Evolutionary conservation across 2,888 invertebrate genomes (phyloP), one percentile per base, ranked within the genome.

Genomic region (Apamea sordens): DNA sequence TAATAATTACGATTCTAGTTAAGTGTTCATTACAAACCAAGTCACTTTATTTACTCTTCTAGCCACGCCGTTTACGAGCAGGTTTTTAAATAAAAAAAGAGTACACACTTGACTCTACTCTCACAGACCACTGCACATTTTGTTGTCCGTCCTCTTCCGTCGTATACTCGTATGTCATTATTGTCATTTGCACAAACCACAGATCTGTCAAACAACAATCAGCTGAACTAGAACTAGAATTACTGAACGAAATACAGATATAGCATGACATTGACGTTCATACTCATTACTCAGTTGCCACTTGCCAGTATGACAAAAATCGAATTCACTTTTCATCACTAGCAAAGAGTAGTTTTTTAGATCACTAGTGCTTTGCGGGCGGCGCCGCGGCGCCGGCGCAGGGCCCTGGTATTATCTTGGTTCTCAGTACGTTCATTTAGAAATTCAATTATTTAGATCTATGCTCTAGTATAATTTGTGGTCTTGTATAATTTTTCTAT

Each of bases 11-110:
- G n/a, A 73, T 65, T 73, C 41, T n/a, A 80, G n/a, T 21, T 59
- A 59, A 8, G 15, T 80, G 13, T 28, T 56, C 5, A 21, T 59
- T 67, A 80, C 32, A 61, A 81, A 80, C 81, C 75, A 61, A 68
- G 61, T 68, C 36, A 80, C 67, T 81, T 18, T 53, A 44, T 44
- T 73, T 71, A 50, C 6, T 79, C 47, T 47, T 28, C 59, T 67
- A 28, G 67, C 59, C 18, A 61, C 61, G 50, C 61, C 53, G 80
- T 28, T 47, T 18, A 36, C 6, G 47, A 79, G 15, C 41, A 73
- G 50, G 41, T 65, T 73, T 53, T 36, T 36, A 24, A 15, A 65
- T 21, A 10, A 41, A 72, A 50, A 32, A 0, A 41, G 41, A 18
- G 1, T 32, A 5, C 28, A 15, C 21, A 67, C 65, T 44, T 41